phyloP scores from a whole-genome alignment of 53 echinoderm and acorn worm species.

The Hippasteria phrygiana region DNA sequence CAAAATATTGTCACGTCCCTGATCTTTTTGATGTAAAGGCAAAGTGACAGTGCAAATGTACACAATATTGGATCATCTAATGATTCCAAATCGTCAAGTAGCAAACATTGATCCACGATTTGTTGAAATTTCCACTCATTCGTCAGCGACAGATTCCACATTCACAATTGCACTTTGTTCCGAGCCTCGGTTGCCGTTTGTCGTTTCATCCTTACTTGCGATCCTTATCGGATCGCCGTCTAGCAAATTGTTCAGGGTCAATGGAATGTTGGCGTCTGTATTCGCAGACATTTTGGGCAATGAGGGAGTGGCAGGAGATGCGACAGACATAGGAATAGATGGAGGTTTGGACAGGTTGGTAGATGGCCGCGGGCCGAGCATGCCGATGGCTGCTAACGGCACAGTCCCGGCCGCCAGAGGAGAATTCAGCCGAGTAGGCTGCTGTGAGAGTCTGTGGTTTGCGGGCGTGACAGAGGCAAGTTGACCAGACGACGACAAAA shows the following conservation, averaged over 20 bases:
- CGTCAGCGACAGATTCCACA: neutral
- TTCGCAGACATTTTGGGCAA: neutral
- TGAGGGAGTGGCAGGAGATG: neutral
- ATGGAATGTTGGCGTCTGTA: slow-evolving; percentile 29
- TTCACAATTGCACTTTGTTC: slow-evolving; percentile 58
- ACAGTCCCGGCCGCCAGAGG: slow-evolving; percentile 31
- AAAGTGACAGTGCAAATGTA: no score
- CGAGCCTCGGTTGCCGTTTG: neutral
- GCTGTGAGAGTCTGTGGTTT: slow-evolving; percentile 48
- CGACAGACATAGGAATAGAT: neutral
- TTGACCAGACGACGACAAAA: slow-evolving; percentile 8
- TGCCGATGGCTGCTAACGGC: slow-evolving; percentile 43
- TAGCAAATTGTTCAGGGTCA: slow-evolving; percentile 49
- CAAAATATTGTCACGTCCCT: no score
- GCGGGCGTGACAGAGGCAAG: neutral
- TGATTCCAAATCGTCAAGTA: no score
- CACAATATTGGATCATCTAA: no score
- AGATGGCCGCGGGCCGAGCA: slow-evolving; percentile 2
- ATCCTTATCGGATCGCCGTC: slow-evolving; percentile 22
- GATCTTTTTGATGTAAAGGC: no score
- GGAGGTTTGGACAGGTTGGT: neutral
- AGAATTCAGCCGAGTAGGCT: neutral
- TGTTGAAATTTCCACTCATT: neutral
- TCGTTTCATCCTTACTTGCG: neutral
- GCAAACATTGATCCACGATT: no score